Percentiles rank a stretch among this genome's conserved stretches.
Conservation (phyloP, 2,888 invertebrate species). For the Acanthosepion pharaonis region DNA sequence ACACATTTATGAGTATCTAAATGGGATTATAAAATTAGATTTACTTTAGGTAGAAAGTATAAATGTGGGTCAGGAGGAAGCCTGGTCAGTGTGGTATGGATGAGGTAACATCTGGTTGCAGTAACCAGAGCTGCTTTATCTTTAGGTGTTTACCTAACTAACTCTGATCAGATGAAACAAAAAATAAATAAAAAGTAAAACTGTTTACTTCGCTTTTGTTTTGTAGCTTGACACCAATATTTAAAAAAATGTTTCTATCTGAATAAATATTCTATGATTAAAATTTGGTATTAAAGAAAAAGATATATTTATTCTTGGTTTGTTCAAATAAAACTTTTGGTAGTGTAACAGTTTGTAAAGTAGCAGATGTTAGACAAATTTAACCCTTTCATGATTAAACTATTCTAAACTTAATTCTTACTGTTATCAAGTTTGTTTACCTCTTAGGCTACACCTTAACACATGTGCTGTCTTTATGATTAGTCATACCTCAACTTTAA, state of each 20-base stretch:
- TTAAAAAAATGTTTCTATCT: not conserved
- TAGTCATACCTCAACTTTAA: no score
- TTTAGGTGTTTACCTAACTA: not conserved
- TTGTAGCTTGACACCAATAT: not conserved
- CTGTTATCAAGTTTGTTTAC: not conserved
- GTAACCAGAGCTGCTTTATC: not conserved
- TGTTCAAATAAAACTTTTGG: slow-evolving; percentile 7
- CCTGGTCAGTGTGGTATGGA: not conserved
- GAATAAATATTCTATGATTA: not conserved
- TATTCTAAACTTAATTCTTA: not conserved
- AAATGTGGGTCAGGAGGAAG: not conserved
- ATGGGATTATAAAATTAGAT: not conserved
- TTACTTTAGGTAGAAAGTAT: not conserved
- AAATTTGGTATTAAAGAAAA: not conserved
- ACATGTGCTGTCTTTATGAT: not conserved
- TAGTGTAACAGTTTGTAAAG: not conserved
- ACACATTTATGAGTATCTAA: no score
- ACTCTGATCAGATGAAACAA: slow-evolving; percentile 1
- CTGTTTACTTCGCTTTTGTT: not conserved
- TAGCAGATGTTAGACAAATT: not conserved
- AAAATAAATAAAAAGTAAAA: not conserved
- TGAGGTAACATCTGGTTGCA: not conserved
- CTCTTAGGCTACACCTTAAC: not conserved
- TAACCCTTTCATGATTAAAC: not conserved
- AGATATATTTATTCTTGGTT: not conserved